A percentile compares a stretch with the other conserved stretches of the same genome.
phyloP scores from a whole-genome alignment of 2,888 invertebrate genomes.

The Acheta domesticus region DNA sequence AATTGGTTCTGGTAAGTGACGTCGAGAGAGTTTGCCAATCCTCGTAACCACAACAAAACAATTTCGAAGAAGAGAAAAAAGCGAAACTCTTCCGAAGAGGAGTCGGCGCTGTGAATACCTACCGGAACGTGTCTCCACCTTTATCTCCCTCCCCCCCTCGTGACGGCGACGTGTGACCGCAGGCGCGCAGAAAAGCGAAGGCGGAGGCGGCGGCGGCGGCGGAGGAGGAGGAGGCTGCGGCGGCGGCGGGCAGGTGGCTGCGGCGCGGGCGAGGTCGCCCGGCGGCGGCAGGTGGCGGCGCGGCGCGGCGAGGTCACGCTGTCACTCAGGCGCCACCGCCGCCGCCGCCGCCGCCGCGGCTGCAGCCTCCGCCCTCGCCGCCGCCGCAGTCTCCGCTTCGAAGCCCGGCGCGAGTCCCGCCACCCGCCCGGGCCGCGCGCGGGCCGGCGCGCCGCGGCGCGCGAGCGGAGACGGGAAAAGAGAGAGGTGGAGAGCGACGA shows the following conservation, averaged over 20 bases:
- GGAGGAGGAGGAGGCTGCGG: background rate
- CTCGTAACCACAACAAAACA: no score
- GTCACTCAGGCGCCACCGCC: background rate
- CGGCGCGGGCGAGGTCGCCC: constrained; percentile 6
- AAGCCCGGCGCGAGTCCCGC: background rate
- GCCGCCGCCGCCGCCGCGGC: background rate
- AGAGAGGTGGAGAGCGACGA: background rate
- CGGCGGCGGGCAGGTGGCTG: background rate
- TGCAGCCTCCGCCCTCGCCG: background rate
- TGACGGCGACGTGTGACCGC: background rate
- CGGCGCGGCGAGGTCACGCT: background rate
- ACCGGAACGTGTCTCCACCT: no score
- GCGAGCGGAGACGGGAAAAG: no score
- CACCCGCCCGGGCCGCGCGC: background rate
- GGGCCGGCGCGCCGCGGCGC: no score
- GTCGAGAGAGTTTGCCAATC: no score
- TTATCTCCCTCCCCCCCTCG: no score
- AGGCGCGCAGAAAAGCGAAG: background rate
- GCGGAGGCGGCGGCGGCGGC: background rate
- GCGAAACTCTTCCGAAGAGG: no score
- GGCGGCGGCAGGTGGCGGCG: background rate
- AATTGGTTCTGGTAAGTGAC: no score
- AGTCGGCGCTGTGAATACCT: no score
- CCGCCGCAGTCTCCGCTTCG: background rate
- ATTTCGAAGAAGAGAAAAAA: no score